Conservation (phyloP, 2,888 invertebrate genomes). For the Caradrina kadenii region DNA sequence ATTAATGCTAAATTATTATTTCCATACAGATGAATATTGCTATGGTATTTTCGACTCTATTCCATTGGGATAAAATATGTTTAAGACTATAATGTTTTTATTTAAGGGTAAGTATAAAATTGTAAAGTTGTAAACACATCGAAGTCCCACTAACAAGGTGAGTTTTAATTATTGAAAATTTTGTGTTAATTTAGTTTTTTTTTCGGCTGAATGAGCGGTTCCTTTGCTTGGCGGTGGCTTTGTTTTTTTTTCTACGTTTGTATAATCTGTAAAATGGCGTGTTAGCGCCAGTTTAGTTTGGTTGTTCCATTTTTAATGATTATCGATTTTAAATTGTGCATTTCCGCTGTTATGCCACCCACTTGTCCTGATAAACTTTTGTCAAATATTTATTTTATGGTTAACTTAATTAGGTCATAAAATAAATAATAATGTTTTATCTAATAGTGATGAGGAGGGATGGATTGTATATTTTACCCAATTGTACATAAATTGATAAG, state of each 20-base stretch:
- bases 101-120: constrained; percentile 25
- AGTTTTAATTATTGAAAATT: constrained; percentile 88
- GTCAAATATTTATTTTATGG: constrained; percentile 47
- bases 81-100: neutral
- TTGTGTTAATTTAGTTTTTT: constrained; percentile 87
- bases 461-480: no score
- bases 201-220: constrained; percentile 76
- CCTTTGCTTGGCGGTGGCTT: constrained; percentile 79
- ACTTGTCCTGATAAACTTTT: constrained; percentile 42
- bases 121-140: constrained; percentile 77
- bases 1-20: constrained; percentile 37
- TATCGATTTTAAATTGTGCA: constrained; percentile 77
- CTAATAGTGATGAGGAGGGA: no score
- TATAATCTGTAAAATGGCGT: constrained; percentile 89
- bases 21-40: neutral
- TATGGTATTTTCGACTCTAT: constrained; percentile 29
- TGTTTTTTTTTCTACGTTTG: constrained; percentile 77
- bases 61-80: constrained; percentile 4
- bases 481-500: no score
- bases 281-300: constrained; percentile 83
- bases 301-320: constrained; percentile 82
- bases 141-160: constrained; percentile 84
- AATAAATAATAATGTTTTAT: constrained; percentile 1
- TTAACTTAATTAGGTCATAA: constrained; percentile 33
- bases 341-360: constrained; percentile 83